Evolutionary conservation across 2,888 invertebrate genomes (phyloP).

Genomic region (Zaprionus obscuricornis): DNA sequence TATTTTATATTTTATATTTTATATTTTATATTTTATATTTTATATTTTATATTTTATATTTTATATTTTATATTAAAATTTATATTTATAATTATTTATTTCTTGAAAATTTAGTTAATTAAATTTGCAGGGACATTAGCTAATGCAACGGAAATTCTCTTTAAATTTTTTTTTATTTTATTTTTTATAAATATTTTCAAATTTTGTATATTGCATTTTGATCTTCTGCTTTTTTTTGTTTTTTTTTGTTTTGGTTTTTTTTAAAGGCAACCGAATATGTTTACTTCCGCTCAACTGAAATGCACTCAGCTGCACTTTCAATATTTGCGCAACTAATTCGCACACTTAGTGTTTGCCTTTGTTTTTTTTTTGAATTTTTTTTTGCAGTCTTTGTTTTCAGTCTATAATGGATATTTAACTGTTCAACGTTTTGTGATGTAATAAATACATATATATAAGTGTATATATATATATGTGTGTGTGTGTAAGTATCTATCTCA

Average conservation of each 20-base stretch:
- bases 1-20: too few relatives aligned
- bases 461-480: not conserved
- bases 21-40: too few relatives aligned
- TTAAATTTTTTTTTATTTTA: too few relatives aligned
- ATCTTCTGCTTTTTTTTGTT: not conserved
- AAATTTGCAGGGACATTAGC: too few relatives aligned
- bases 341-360: constrained; percentile 29
- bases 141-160: too few relatives aligned
- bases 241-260: not conserved
- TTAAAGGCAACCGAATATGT: constrained; percentile 13
- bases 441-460: constrained; percentile 14
- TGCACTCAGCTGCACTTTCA: constrained; percentile 56
- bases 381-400: not conserved
- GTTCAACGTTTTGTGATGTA: constrained; percentile 62
- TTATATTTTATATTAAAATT: too few relatives aligned
- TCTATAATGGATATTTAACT: constrained; percentile 47
- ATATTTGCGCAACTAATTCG: constrained; percentile 71
- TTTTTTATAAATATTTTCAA: too few relatives aligned
- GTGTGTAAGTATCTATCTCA: too few relatives aligned
- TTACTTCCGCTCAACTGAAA: constrained; percentile 52
- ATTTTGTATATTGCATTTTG: too few relatives aligned
- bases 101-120: too few relatives aligned
- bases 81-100: too few relatives aligned
- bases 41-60: too few relatives aligned
- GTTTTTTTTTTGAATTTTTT: constrained; percentile 14